Base-by-base conservation (phyloP, 2,113 vertebrate species). In the Beaufortia kweichowensis region DNA sequence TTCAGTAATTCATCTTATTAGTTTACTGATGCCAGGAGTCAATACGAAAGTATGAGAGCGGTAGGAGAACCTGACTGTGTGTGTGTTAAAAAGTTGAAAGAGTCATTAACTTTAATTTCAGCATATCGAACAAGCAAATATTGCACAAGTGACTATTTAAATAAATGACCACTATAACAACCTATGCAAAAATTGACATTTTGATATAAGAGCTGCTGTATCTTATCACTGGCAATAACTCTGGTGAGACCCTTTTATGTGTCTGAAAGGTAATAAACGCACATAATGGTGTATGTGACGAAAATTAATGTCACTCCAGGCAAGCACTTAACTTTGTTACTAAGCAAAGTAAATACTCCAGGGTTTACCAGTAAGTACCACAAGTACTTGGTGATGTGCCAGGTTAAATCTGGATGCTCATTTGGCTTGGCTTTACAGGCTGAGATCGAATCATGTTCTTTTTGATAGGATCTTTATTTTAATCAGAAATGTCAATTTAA, bases 171-270 rank as follows among this genome's bases (percentile, higher is more conserved):
- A 43, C 61, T 19, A 56, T 78, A 78, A 78, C 33, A 56, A 78
- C 8, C 46, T 29, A 24, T 65, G 23, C 56, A 73, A n/a, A 66
- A 43, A 56, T 59, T 59, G 21, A 24, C 24, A 61, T 60, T 59
- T 70, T 82, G 59, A 71, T 79, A 70, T 50, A 78, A 63, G n/a
- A n/a, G n/a, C n/a, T n/a, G n/a, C n/a, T n/a, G n/a, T n/a, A 39
- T n/a, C 19, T 53, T 2, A 53, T 21, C n/a, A 21, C 19, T 50
- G 43, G 56, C 10, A 50, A 46, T 72, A 72, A 63, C 79, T 66
- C 17, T 65, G 46, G 21, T 56, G 28, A 63, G 6, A 11, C 19
- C 26, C 28, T 11, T 67, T 77, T 43, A 73, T 73, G 56, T 23
- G 29, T 41, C 43, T 55, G 63, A 33, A 75, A 21, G 77, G 61